Conservation (phyloP, 2,113 vertebrate genomes). For the Poeciliopsis occidentalis region DNA sequence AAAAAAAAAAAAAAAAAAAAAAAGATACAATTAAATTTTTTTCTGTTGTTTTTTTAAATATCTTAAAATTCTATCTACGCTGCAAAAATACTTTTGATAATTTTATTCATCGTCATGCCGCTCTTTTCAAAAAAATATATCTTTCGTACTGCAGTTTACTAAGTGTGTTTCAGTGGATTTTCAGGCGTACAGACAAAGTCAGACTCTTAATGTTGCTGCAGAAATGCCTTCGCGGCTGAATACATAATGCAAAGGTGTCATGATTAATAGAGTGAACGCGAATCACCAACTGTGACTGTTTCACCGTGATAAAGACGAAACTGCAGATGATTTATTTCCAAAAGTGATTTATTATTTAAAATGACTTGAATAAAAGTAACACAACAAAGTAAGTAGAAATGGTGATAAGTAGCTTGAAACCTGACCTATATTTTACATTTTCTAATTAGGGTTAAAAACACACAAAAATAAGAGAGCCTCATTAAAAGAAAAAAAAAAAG, state of each 20-base stretch:
- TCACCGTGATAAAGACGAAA: slow-evolving; percentile 9
- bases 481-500: background rate
- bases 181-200: slow-evolving; percentile 16
- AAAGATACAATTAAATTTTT: slow-evolving; percentile 15
- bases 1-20: slow-evolving; percentile 10
- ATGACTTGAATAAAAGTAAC: background rate
- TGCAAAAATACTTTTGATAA: background rate
- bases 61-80: slow-evolving; percentile 23
- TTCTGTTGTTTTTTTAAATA: background rate
- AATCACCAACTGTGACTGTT: slow-evolving; percentile 12
- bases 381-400: background rate
- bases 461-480: background rate
- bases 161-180: slow-evolving; percentile 26
- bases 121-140: background rate
- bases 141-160: background rate
- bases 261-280: slow-evolving; percentile 15
- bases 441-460: background rate
- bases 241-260: slow-evolving; percentile 28
- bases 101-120: background rate
- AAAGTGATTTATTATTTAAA: background rate
- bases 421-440: background rate
- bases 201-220: slow-evolving; percentile 2
- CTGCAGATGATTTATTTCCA: background rate
- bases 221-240: slow-evolving; percentile 27
- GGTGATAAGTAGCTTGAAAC: background rate